These are phyloP conservation scores for Drosophila lacteicornis DNA, from an alignment of 1,140 invertebrate genomes.

Conservation along the genomic window DNA sequence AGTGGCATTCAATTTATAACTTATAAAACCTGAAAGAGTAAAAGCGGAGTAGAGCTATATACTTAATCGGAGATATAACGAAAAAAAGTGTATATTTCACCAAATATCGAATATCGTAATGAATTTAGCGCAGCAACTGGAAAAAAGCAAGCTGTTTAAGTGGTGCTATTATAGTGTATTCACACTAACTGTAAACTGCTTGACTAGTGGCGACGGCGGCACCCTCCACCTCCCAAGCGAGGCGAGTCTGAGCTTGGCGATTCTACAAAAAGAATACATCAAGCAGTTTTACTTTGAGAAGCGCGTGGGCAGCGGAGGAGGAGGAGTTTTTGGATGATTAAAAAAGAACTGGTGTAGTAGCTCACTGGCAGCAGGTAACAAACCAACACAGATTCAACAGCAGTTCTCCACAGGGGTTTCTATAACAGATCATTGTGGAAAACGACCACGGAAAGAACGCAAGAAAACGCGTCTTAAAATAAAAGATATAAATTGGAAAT, in stretches of 20 bases:
- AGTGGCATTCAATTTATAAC: neutral
- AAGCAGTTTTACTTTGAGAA: conserved; percentile 79
- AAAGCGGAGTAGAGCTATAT: neutral
- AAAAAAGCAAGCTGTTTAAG: conserved; percentile 64
- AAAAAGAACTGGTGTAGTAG: conserved; percentile 13
- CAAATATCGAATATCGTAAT: conserved; percentile 60
- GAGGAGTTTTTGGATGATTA: conserved; percentile 51
- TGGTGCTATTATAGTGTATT: conserved; percentile 29
- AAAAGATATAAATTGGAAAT: neutral
- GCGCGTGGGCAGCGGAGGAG: conserved; percentile 73
- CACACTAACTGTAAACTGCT: conserved; percentile 8
- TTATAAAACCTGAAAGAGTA: neutral
- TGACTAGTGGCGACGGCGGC: neutral
- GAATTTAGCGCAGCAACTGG: conserved; percentile 72
- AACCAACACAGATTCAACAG: neutral
- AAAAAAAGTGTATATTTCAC: neutral
- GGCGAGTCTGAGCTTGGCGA: conserved; percentile 35
- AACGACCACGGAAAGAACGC: conserved; percentile 16
- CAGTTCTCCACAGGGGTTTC: neutral
- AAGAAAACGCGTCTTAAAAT: conserved; percentile 37
- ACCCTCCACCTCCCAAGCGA: neutral
- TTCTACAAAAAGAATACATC: conserved; percentile 73
- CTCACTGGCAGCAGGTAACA: neutral
- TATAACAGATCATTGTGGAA: neutral
- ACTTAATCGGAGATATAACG: conserved; percentile 1